Conservation (phyloP, 2,888 invertebrate genomes). For the Tachina grossa region DNA sequence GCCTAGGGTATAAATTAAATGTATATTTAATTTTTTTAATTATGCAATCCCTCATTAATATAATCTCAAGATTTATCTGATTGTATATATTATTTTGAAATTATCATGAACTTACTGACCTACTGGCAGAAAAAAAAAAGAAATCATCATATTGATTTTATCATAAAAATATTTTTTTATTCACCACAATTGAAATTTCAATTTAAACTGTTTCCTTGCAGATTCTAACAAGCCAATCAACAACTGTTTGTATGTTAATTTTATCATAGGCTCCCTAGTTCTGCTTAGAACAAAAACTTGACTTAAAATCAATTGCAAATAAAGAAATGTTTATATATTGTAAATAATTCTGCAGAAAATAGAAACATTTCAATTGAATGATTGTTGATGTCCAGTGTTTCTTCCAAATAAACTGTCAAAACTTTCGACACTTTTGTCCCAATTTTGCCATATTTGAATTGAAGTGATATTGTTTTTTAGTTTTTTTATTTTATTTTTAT, state of each 20-base stretch:
- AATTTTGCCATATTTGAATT: slow-evolving; percentile 69
- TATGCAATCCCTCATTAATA: background rate
- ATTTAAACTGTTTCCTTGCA: slow-evolving; percentile 24
- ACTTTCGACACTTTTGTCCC: slow-evolving; percentile 71
- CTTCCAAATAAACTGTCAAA: slow-evolving; percentile 67
- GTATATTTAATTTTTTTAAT: background rate
- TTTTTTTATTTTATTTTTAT: slow-evolving; percentile 26
- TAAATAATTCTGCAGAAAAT: slow-evolving; percentile 7
- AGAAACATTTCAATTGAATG: slow-evolving; percentile 64
- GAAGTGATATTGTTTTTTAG: slow-evolving; percentile 50
- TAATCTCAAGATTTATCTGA: background rate
- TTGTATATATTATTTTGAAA: background rate
- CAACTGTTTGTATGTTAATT: slow-evolving; percentile 67
- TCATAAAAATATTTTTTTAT: slow-evolving; percentile 1
- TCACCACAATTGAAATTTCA: slow-evolving; percentile 42
- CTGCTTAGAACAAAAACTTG: background rate
- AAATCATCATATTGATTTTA: slow-evolving; percentile 19
- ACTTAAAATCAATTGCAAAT: slow-evolving; percentile 45
- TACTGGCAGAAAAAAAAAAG: slow-evolving; percentile 3
- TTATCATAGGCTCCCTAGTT: slow-evolving; percentile 25
- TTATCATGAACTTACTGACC: slow-evolving; percentile 44
- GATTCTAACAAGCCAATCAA: slow-evolving; percentile 57
- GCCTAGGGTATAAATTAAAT: too few relatives aligned
- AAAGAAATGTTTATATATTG: slow-evolving; percentile 46
- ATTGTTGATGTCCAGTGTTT: slow-evolving; percentile 39